Evolutionary conservation across 2,888 invertebrate species (phyloP), one percentile per base, ranked within the genome.

Genomic region (Eurytoma adleriae): DNA sequence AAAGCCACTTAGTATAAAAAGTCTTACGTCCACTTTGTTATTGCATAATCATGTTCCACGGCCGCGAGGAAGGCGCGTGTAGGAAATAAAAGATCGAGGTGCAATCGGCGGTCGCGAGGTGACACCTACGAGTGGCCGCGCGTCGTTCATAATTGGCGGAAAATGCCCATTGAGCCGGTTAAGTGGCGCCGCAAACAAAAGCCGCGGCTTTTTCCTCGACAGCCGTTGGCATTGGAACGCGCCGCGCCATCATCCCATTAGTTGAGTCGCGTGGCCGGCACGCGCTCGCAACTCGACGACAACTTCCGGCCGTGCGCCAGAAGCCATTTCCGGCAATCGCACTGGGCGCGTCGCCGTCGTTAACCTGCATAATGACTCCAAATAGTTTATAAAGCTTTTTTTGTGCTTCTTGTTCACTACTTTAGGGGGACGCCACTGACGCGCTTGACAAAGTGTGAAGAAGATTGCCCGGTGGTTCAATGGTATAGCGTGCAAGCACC

Each of bases 261-360:
- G 57, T 16, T 30, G 66, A 82, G 86, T 85, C 89, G 89, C 87
- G 89, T 89, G 89, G 84, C 87, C 24, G 87, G 80, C 89, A 89
- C 89, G 89, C 87, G 89, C 82, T 80, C 61, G 70, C 18, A 64
- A 61, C 66, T 61, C 84, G 84, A 84, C 84, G 86, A 88, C 88
- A 85, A 88, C 86, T 87, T 89, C 88, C 88, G 86, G 83, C 73
- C 68, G 62, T 71, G 56, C 59, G 78, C 67, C 77, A 54, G 54
- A 54, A 67, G 67, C 75, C 75, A 54, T 67, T 77, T 70, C 70
- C 68, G 57, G 67, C 54, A 13, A 54, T 20, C 62, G 50, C 48
- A 24, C 12, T 13, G 30, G 27, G 64, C 57, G 27, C 70, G 68
- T 66, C 72, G 56, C 30, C 59, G 66, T 52, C 66, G 67, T 59